Conservation (phyloP, 2,113 vertebrate species). For the Syrmaticus mikado region DNA sequence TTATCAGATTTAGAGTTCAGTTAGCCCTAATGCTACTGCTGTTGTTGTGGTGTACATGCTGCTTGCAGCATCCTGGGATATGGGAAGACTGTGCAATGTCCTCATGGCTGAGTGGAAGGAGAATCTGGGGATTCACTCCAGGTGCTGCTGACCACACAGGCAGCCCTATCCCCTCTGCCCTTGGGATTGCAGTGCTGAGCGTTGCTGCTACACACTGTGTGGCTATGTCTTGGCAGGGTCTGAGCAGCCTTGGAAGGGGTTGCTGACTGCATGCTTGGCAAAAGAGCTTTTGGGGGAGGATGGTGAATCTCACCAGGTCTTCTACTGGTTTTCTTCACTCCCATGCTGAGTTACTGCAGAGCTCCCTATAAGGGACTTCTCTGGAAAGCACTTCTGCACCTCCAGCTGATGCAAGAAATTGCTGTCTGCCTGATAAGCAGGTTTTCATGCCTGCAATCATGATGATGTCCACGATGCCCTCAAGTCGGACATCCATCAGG, state of each 20-base stretch:
- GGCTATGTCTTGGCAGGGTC: not conserved
- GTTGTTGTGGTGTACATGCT: not conserved
- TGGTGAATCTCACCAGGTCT: not conserved
- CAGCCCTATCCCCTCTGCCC: not conserved
- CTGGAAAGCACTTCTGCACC: not conserved
- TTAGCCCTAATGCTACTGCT: slow-evolving; percentile 12
- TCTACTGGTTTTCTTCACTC: not conserved
- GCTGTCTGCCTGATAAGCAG: not conserved
- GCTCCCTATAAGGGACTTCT: not conserved
- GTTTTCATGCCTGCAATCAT: not conserved
- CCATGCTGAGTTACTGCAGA: not conserved
- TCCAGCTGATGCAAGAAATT: not conserved
- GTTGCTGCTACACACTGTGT: not conserved
- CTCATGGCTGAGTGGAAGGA: not conserved
- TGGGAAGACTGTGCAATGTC: accelerated
- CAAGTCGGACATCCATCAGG: not conserved
- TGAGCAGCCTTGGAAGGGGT: not conserved
- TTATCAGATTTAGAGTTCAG: slow-evolving; percentile 1
- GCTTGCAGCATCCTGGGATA: not conserved
- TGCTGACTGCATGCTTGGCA: not conserved
- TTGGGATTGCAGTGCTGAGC: not conserved
- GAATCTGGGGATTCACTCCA: not conserved
- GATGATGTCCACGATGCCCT: not conserved
- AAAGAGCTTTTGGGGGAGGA: not conserved
- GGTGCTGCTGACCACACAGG: not conserved